Conservation (phyloP, 2,888 invertebrate genomes). For the Agrilus mali region DNA sequence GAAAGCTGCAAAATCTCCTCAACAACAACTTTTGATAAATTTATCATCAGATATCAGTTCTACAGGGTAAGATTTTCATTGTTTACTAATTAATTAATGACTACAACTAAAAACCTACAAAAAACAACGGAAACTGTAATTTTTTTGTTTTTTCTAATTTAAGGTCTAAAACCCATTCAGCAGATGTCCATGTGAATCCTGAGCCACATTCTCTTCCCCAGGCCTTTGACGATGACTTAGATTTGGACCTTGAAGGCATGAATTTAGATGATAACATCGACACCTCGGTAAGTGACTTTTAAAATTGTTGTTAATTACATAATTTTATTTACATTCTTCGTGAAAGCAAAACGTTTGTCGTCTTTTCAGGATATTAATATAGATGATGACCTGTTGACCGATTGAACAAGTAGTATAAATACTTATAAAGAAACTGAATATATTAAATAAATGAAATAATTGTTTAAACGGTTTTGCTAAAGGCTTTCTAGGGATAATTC, state of each 20-base stretch:
- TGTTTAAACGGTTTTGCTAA: background rate
- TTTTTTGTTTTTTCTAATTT: too few species aligned
- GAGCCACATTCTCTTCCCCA: background rate
- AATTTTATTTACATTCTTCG: background rate
- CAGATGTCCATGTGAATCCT: too few species aligned
- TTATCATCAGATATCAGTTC: too few species aligned
- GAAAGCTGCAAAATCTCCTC: slow-evolving; percentile 34
- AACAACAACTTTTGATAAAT: background rate
- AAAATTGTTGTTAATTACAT: background rate
- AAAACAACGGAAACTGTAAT: too few species aligned
- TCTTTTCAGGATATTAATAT: slow-evolving; percentile 56
- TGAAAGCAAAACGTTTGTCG: slow-evolving; percentile 5
- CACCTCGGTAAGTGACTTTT: slow-evolving; percentile 44
- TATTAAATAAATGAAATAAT: background rate
- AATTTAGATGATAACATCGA: slow-evolving; percentile 70
- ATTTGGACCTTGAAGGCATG: slow-evolving; percentile 72
- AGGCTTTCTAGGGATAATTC: too few species aligned
- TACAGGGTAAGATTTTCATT: background rate
- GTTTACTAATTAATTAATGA: background rate
- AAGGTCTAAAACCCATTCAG: too few species aligned
- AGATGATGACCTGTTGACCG: slow-evolving; percentile 59
- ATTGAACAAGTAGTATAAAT: slow-evolving; percentile 24
- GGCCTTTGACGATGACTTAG: slow-evolving; percentile 50
- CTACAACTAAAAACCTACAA: background rate
- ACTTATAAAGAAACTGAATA: background rate